Conservation (phyloP, 2,797 vertebrate genomes). For the Ispidina lecontei region DNA sequence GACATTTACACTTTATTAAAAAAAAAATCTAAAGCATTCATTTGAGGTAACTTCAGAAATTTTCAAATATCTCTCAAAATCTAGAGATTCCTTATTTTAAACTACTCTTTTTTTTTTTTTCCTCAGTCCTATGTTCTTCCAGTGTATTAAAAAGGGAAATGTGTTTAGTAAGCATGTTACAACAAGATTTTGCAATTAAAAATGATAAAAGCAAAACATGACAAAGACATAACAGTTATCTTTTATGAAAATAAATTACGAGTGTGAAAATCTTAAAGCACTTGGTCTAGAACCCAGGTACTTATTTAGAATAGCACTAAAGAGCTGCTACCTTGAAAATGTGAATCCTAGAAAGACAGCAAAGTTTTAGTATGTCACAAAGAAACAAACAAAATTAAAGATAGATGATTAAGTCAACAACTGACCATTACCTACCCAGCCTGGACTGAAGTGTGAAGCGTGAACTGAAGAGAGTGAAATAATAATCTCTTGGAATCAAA, state of each 20-base stretch:
- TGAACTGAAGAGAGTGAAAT: not conserved
- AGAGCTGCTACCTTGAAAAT: not conserved
- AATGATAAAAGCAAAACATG: constrained; percentile 50
- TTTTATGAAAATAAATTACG: constrained; percentile 43
- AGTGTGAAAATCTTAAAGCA: constrained; percentile 11
- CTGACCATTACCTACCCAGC: not conserved
- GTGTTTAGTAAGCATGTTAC: constrained; percentile 48
- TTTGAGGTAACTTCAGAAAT: not conserved
- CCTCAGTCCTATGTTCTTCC: not conserved
- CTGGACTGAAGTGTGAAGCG: not conserved
- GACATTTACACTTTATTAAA: not conserved
- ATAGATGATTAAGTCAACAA: not conserved
- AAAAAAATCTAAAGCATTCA: constrained; percentile 1
- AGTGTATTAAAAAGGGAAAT: constrained; percentile 4
- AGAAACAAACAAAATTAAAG: not conserved
- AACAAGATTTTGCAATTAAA: constrained; percentile 59
- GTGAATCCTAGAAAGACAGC: not conserved
- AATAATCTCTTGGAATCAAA: not conserved
- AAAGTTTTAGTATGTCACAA: not conserved
- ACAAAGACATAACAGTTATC: constrained; percentile 39
- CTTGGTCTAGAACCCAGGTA: constrained; percentile 24
- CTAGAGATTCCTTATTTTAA: constrained; percentile 5
- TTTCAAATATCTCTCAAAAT: constrained; percentile 4
- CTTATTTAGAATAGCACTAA: not conserved
- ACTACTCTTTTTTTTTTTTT: not conserved